A percentile compares a stretch with the other conserved stretches of the same genome.
Evolutionary conservation across 2,113 vertebrate genomes (phyloP).

Genomic region (Sturnus vulgaris): DNA sequence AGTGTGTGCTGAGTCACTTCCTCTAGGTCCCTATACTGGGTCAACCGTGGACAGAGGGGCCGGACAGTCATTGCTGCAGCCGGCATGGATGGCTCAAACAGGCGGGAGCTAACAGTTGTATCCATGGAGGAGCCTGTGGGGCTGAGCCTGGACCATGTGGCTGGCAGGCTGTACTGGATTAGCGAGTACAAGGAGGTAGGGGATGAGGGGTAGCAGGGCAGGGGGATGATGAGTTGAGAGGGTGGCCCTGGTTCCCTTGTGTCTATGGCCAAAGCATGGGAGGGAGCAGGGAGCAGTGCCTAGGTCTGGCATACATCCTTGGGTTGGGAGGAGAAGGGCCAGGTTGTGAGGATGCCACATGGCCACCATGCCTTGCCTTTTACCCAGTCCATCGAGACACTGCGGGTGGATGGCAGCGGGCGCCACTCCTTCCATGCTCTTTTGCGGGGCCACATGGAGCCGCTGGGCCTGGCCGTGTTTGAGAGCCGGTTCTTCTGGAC

Average conservation of each 20-base stretch:
- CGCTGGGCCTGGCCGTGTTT: conserved; percentile 75
- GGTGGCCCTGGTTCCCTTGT: not conserved
- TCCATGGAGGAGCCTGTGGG: conserved; percentile 79
- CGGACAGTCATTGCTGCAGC: conserved; percentile 78
- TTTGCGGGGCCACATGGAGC: conserved; percentile 59
- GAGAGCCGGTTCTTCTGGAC: conserved; percentile 83
- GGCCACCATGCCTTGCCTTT: not conserved
- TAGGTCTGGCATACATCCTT: not conserved
- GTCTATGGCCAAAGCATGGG: not conserved
- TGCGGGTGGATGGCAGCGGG: conserved; percentile 79
- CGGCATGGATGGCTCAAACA: conserved; percentile 85
- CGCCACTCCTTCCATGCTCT: conserved; percentile 73
- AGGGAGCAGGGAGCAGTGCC: not conserved
- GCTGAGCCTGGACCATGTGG: conserved; percentile 78
- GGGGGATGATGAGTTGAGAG: not conserved
- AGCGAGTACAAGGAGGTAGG: conserved; percentile 83
- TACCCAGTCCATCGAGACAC: conserved; percentile 82
- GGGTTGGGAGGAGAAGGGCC: not conserved
- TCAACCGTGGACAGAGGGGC: conserved; percentile 71
- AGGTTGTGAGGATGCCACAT: not conserved
- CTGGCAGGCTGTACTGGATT: conserved; percentile 86
- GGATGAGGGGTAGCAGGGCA: not conserved
- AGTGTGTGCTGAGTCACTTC: conserved; percentile 36
- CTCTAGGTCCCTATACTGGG: conserved; percentile 85
- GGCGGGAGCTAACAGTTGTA: conserved; percentile 68